A percentile compares a stretch with the other conserved stretches of the same genome.
phyloP scores from a whole-genome alignment of 1,140 invertebrate species.

The Drosophila ananassae region DNA sequence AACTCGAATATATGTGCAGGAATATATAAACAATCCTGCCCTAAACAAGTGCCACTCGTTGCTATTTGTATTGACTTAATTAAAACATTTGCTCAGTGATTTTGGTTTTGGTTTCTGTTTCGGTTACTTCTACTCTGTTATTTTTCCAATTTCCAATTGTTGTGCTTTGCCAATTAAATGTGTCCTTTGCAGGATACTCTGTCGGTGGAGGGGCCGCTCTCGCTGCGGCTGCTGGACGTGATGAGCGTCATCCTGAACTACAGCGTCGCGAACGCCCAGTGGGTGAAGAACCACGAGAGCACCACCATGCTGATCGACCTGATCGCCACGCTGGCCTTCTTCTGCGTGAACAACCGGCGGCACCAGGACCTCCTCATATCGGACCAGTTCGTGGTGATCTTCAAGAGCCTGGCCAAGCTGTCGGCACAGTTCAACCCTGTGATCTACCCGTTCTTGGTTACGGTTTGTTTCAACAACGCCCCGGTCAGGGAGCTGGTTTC shows the following conservation, averaged over 20 bases:
- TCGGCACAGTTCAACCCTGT: conserved; percentile 87
- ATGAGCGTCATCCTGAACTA: conserved; percentile 93
- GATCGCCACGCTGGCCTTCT: conserved; percentile 85
- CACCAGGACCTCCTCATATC: conserved; percentile 83
- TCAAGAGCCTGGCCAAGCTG: conserved; percentile 78
- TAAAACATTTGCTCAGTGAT: conserved; percentile 82
- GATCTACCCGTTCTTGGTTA: conserved; percentile 94
- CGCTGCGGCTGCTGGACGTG: conserved; percentile 94
- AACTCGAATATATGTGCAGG: conserved; percentile 41
- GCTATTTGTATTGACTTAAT: conserved; percentile 82
- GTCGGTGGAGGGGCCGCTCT: conserved; percentile 91
- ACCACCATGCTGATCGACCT: conserved; percentile 86
- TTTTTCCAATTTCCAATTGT: conserved; percentile 28
- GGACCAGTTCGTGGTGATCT: conserved; percentile 75
- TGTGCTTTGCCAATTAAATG: conserved; percentile 71
- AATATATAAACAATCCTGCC: conserved; percentile 53
- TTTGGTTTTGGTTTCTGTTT: conserved; percentile 19
- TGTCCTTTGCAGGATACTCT: conserved; percentile 88
- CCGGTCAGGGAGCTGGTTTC: conserved; percentile 67
- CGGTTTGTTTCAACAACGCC: conserved; percentile 82
- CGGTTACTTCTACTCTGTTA: conserved; percentile 3
- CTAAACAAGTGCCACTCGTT: conserved; percentile 75
- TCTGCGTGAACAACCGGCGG: conserved; percentile 85
- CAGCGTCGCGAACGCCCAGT: conserved; percentile 86
- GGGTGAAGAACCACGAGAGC: conserved; percentile 80